These are phyloP conservation scores for Cottus gobio DNA, from an alignment of 2,113 vertebrate genomes.

Conservation along the genomic window DNA sequence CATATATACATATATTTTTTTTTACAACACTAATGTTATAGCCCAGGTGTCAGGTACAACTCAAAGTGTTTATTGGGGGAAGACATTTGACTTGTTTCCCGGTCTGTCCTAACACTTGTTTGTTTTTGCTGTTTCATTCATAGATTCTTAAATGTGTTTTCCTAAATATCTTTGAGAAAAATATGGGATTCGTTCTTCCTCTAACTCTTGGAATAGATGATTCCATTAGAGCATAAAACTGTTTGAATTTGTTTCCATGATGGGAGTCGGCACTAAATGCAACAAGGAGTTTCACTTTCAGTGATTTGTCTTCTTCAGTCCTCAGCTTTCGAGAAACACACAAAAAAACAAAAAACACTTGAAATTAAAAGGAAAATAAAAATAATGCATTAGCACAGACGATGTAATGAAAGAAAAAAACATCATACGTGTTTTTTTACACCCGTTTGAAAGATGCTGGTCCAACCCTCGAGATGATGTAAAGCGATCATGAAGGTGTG, in stretches of 20 bases:
- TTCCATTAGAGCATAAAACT: slow-evolving; percentile 5
- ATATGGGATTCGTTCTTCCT: too few relatives aligned
- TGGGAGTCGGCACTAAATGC: slow-evolving; percentile 6
- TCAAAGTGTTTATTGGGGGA: too few relatives aligned
- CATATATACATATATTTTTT: too few relatives aligned
- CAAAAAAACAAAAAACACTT: neutral
- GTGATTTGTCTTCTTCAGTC: slow-evolving; percentile 15
- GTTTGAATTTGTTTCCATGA: slow-evolving; percentile 22
- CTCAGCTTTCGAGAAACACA: neutral
- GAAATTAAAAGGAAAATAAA: neutral
- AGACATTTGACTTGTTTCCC: too few relatives aligned
- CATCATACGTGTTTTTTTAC: neutral
- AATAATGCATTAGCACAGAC: neutral
- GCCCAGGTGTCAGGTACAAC: too few relatives aligned
- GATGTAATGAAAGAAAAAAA: neutral
- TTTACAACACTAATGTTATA: too few relatives aligned
- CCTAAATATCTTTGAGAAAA: too few relatives aligned
- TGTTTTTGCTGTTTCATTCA: too few relatives aligned
- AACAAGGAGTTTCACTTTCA: slow-evolving; percentile 14
- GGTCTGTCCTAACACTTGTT: too few relatives aligned
- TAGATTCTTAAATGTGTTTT: too few relatives aligned
- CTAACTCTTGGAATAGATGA: slow-evolving; percentile 9
- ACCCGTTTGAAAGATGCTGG: too few relatives aligned
- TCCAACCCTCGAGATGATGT: neutral
- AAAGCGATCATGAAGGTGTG: too few relatives aligned